Evolutionary conservation across 1,140 invertebrate genomes (phyloP).

Genomic region (Macrostomum lignano): DNA sequence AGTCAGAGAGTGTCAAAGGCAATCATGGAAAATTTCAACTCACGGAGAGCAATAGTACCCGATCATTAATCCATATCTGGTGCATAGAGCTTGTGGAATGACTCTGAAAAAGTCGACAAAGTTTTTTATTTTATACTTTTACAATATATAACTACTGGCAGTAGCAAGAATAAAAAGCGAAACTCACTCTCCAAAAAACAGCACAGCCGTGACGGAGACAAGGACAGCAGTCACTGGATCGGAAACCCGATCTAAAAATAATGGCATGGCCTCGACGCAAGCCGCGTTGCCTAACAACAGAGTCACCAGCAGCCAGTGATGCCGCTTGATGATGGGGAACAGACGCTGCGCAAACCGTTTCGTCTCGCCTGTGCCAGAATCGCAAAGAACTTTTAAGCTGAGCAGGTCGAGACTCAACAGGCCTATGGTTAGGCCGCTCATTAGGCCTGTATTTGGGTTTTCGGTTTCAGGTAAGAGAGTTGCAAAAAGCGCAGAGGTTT

Average conservation of each 20-base stretch:
- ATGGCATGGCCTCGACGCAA: conserved; percentile 24
- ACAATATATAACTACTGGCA: not conserved
- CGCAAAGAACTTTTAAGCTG: conserved; percentile 15
- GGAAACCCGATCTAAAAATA: conserved; percentile 21
- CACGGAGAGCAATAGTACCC: conserved; percentile 18
- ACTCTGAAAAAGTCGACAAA: conserved; percentile 10
- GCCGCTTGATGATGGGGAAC: conserved; percentile 15
- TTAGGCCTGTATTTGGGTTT: too few species aligned
- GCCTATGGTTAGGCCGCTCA: conserved; percentile 23
- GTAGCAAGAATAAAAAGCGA: not conserved
- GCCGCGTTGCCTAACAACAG: conserved; percentile 19
- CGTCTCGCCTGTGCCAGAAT: conserved; percentile 14
- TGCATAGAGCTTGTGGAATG: conserved; percentile 15
- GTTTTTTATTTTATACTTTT: too few species aligned
- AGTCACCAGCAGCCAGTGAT: conserved; percentile 21
- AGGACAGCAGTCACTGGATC: conserved; percentile 17
- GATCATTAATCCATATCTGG: conserved; percentile 17
- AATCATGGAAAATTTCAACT: too few species aligned
- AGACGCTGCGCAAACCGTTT: conserved; percentile 16
- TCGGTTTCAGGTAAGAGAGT: too few species aligned
- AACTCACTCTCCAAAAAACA: conserved; percentile 26
- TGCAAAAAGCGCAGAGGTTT: too few species aligned
- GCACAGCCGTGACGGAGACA: conserved; percentile 21
- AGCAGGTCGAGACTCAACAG: conserved; percentile 18
- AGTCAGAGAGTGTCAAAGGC: too few species aligned